Percentiles rank a stretch among this genome's conserved stretches.
These are phyloP conservation scores for Gymnocypris eckloni DNA, from an alignment of 2,797 vertebrate genomes.

Conservation along the genomic window DNA sequence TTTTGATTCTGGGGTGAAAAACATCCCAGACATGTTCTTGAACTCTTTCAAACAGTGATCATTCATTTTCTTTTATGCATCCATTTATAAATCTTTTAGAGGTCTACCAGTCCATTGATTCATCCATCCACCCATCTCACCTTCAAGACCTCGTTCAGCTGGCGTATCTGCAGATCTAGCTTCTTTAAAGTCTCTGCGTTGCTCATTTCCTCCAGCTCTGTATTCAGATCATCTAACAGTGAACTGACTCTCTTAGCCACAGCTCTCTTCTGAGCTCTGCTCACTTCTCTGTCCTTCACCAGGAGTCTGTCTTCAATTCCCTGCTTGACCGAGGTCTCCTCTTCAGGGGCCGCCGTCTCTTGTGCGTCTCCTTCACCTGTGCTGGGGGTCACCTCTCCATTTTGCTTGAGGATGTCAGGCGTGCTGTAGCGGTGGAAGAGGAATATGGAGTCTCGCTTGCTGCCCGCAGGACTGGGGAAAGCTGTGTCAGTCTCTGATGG, in stretches of 20 bases:
- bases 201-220: conserved; percentile 63
- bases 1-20: background rate
- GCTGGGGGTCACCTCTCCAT: conserved; percentile 52
- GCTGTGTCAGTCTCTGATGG: conserved; percentile 46
- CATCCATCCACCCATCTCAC: conserved; percentile 64
- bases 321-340: background rate
- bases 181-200: conserved; percentile 70
- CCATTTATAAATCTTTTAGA: background rate
- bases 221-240: conserved; percentile 79
- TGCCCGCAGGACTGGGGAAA: conserved; percentile 52
- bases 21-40: background rate
- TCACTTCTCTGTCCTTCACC: conserved; percentile 62
- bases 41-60: background rate
- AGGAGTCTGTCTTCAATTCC: conserved; percentile 31
- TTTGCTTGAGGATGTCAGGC: conserved; percentile 80
- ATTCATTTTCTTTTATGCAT: background rate
- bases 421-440: conserved; percentile 70
- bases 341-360: background rate
- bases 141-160: conserved; percentile 84
- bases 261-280: conserved; percentile 60
- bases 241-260: conserved; percentile 63
- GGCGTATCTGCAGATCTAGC: conserved; percentile 79
- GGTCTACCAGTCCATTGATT: background rate
- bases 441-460: conserved; percentile 57
- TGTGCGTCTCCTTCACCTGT: conserved; percentile 34